Evolutionary conservation across 1,140 invertebrate genomes (phyloP).

Genomic region (Atta colombica): DNA sequence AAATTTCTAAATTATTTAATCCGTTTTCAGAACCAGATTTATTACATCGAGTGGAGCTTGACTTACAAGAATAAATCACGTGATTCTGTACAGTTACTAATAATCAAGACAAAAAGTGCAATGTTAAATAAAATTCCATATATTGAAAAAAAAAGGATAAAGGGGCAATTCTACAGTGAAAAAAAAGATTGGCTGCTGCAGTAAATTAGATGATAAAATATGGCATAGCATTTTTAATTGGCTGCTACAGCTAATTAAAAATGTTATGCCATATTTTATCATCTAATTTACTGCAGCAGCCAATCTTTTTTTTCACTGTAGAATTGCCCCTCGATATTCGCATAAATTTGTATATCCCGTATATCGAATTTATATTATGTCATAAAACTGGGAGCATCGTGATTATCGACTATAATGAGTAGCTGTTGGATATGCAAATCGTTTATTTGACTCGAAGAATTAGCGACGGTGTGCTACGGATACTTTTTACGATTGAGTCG

Average conservation of each 20-base stretch:
- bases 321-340: constrained; percentile 20
- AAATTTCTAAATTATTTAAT: constrained; percentile 51
- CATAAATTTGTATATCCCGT: constrained; percentile 11
- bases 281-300: too few species aligned
- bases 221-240: too few species aligned
- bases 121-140: constrained; percentile 55
- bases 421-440: background rate
- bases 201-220: too few species aligned
- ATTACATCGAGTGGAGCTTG: constrained; percentile 84
- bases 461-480: background rate
- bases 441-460: background rate
- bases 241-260: too few species aligned
- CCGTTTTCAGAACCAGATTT: constrained; percentile 84
- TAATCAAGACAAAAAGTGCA: constrained; percentile 36
- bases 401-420: background rate
- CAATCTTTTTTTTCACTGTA: background rate
- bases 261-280: too few species aligned
- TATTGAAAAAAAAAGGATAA: too few species aligned
- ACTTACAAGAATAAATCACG: constrained; percentile 78
- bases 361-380: background rate
- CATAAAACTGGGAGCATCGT: background rate
- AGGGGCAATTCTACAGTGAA: too few species aligned
- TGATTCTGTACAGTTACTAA: constrained; percentile 47
- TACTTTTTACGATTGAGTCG: background rate
- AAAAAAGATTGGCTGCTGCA: too few species aligned